phyloP scores from a whole-genome alignment of 2,113 vertebrate genomes.

The Struthio camelus region DNA sequence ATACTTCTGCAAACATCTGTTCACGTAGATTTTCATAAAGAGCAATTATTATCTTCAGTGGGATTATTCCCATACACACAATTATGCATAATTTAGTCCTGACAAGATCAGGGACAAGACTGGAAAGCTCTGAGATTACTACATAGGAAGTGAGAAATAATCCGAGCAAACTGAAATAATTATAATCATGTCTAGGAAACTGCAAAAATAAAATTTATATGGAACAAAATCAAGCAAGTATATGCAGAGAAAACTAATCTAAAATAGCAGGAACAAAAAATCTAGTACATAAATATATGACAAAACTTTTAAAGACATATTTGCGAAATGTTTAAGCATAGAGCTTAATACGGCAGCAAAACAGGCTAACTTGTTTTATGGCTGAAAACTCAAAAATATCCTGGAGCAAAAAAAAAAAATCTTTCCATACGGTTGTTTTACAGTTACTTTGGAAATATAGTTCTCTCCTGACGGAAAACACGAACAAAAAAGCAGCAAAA shows the following conservation, averaged over 20 bases:
- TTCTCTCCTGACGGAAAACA: neutral
- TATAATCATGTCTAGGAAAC: neutral
- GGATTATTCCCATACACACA: neutral
- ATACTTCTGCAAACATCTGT: neutral
- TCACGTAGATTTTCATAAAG: neutral
- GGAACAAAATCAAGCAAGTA: conserved; percentile 7
- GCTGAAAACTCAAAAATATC: neutral
- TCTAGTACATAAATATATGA: neutral
- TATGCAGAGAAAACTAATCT: neutral
- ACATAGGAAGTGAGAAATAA: conserved; percentile 20
- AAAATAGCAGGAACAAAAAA: neutral
- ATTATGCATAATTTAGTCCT: conserved; percentile 17
- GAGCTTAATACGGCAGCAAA: neutral
- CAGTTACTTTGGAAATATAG: neutral
- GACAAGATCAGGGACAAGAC: neutral
- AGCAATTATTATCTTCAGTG: neutral
- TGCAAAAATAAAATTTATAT: neutral
- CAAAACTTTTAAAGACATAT: neutral
- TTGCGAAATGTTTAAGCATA: neutral
- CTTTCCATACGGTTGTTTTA: neutral
- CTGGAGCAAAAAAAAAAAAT: neutral
- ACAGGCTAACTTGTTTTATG: neutral
- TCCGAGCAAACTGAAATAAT: conserved; percentile 25
- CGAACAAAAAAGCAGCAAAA: neutral
- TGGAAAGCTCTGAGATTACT: conserved; percentile 14